Evolutionary conservation across 2,888 invertebrate species (phyloP).

Genomic region (Zygothrica quintamaculata): DNA sequence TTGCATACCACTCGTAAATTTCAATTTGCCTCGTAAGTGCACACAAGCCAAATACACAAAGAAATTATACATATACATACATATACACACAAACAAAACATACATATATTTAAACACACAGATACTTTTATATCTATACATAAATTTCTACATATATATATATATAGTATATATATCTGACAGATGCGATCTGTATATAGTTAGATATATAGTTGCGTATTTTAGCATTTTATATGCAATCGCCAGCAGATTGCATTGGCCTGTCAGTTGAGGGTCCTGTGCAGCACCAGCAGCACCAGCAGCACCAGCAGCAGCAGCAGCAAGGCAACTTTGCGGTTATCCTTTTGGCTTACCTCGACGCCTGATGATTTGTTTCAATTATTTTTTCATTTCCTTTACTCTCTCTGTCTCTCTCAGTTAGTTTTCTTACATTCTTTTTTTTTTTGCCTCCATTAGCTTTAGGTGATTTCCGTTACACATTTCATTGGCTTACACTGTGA

Average conservation of each 20-base stretch:
- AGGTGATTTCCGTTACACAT: too few species aligned
- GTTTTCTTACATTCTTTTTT: too few species aligned
- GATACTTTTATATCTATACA: conserved; percentile 13
- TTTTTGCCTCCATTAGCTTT: too few species aligned
- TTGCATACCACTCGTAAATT: conserved; percentile 63
- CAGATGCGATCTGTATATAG: conserved; percentile 25
- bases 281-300: too few species aligned
- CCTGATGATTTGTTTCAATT: conserved; percentile 39
- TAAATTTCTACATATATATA: not conserved
- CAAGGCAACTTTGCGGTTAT: conserved; percentile 32
- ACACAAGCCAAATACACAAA: conserved; percentile 27
- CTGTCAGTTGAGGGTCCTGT: not conserved
- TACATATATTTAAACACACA: not conserved
- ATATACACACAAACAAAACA: not conserved
- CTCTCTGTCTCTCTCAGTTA: too few species aligned
- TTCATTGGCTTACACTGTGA: not conserved
- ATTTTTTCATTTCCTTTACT: conserved; percentile 41
- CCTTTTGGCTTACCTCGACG: conserved; percentile 14
- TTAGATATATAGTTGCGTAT: conserved; percentile 6
- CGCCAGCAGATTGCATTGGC: conserved; percentile 38
- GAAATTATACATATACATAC: conserved; percentile 7
- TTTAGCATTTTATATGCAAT: conserved; percentile 36
- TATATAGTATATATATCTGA: conserved; percentile 1
- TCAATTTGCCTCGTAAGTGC: conserved; percentile 61
- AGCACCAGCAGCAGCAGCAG: too few species aligned